Conservation (phyloP, 2,113 vertebrate genomes). For the human region GRCh38 chr5:150175001-150175500, state of each 20-base stretch:
- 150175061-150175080: fast-evolving
- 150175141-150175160: neutral
- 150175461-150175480: neutral
- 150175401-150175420: neutral
- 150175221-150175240: neutral
- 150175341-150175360: neutral
- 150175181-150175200: neutral
- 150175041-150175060: too few species aligned
- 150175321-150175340: neutral
- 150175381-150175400: neutral
- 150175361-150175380: neutral
- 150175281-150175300: neutral
- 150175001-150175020: too few species aligned
- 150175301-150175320: neutral
- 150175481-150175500: neutral
- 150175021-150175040: too few species aligned
- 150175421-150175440: too few species aligned
- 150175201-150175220: neutral
- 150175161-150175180: neutral
- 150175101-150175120: neutral
- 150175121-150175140: neutral
- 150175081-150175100: neutral
- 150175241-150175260: neutral
- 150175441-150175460: neutral
- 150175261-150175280: too few species aligned